These are phyloP conservation scores for Montipora capricornis DNA, from an alignment of 64 coral and sea anemone genomes.

Conservation along the genomic window DNA sequence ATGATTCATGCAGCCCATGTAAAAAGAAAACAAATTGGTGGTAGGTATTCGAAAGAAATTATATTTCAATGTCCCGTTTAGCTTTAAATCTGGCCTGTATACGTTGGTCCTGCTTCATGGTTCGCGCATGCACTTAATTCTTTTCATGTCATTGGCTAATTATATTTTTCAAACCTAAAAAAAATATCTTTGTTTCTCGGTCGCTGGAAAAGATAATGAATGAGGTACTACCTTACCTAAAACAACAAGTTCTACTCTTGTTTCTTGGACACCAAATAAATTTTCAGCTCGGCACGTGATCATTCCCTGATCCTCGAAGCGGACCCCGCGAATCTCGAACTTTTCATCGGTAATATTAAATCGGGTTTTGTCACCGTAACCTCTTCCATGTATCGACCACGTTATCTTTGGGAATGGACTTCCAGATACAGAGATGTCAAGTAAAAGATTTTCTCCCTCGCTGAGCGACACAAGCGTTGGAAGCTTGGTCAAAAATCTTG, in stretches of 20 bases:
- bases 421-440: constrained; percentile 25
- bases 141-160: too few relatives aligned
- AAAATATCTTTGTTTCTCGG: too few relatives aligned
- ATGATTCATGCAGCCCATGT: too few relatives aligned
- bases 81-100: too few relatives aligned
- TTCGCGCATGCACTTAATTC: too few relatives aligned
- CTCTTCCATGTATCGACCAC: background rate
- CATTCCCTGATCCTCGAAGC: constrained; percentile 51
- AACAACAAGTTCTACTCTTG: constrained; percentile 39
- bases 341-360: background rate
- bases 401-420: constrained; percentile 45
- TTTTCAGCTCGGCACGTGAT: constrained; percentile 52
- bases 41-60: too few relatives aligned
- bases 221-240: constrained; percentile 1
- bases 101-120: too few relatives aligned
- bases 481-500: constrained; percentile 25
- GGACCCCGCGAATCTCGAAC: constrained; percentile 15
- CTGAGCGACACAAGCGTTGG: background rate
- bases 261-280: constrained; percentile 31
- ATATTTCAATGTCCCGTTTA: too few relatives aligned
- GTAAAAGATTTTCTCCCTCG: constrained; percentile 35
- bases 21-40: too few relatives aligned
- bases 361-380: background rate
- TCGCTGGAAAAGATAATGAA: too few relatives aligned
- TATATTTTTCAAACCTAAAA: too few relatives aligned